Percentiles rank a stretch among this genome's conserved stretches.
Conservation (phyloP, 2,113 vertebrate genomes). For the Mastomys coucha region DNA sequence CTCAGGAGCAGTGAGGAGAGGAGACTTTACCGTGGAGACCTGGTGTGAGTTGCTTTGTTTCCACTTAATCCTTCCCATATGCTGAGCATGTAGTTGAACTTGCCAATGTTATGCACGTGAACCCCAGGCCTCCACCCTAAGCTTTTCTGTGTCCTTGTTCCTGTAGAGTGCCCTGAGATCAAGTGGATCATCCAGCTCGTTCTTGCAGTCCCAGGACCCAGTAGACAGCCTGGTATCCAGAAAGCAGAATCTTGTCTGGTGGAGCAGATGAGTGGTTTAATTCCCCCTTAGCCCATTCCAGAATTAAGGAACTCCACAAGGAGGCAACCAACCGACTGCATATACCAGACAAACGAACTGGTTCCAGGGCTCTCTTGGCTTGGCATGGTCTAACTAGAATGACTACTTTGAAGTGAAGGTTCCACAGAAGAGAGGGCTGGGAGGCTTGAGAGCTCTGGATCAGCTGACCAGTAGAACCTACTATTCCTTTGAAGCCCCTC, state of each 20-base stretch:
- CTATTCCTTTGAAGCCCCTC: background rate
- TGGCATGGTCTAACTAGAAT: background rate
- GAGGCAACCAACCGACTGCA: background rate
- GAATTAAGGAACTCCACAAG: background rate
- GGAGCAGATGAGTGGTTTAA: background rate
- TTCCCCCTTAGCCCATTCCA: background rate
- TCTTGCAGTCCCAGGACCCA: background rate
- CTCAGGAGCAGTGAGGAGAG: background rate
- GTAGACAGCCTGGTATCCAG: background rate
- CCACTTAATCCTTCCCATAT: background rate
- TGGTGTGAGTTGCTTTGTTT: background rate
- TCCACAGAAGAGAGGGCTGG: background rate
- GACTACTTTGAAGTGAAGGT: background rate
- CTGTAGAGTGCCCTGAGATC: background rate
- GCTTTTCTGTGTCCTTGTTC: background rate
- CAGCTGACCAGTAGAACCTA: constrained; percentile 19
- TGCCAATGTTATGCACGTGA: background rate
- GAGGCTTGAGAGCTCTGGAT: background rate
- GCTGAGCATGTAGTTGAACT: background rate
- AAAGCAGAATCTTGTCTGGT: background rate
- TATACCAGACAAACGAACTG: background rate
- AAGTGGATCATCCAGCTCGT: background rate
- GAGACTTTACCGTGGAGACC: background rate
- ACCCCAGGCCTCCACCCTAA: background rate
- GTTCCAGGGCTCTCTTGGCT: constrained; percentile 7